phyloP scores from a whole-genome alignment of 2,888 invertebrate genomes.

The Stenichneumon culpator region DNA sequence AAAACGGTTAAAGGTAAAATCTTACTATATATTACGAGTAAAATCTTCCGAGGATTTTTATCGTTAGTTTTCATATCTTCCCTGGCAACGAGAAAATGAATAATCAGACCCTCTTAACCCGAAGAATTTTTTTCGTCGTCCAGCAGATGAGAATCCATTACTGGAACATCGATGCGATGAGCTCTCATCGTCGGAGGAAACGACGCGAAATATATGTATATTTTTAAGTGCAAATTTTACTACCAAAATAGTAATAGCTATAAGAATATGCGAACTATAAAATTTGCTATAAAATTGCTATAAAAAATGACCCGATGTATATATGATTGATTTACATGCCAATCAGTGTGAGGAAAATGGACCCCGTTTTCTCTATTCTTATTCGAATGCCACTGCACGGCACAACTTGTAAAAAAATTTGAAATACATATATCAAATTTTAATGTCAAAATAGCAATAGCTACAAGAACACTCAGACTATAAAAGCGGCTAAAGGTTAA shows the following conservation, averaged over 20 bases:
- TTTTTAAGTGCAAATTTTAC: neutral
- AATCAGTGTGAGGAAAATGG: neutral
- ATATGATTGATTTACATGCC: neutral
- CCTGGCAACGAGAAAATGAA: conserved; percentile 1
- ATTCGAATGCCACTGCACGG: neutral
- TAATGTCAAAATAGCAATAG: neutral
- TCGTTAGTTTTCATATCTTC: neutral
- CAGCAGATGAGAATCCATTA: neutral
- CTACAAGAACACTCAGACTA: neutral
- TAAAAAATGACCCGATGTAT: neutral
- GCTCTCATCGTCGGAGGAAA: neutral
- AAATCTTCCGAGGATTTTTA: no score
- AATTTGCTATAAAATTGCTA: no score
- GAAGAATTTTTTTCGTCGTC: neutral
- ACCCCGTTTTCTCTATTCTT: neutral
- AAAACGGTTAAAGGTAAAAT: no score
- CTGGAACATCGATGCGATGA: neutral
- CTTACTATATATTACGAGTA: no score
- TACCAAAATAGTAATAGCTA: neutral
- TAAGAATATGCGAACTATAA: neutral
- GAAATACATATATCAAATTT: neutral
- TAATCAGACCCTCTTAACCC: conserved; percentile 10
- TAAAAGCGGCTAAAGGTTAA: neutral
- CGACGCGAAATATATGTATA: neutral
- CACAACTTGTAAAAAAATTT: neutral